Base-by-base conservation (phyloP, 2,113 vertebrate species). In the Talpa occidentalis region DNA sequence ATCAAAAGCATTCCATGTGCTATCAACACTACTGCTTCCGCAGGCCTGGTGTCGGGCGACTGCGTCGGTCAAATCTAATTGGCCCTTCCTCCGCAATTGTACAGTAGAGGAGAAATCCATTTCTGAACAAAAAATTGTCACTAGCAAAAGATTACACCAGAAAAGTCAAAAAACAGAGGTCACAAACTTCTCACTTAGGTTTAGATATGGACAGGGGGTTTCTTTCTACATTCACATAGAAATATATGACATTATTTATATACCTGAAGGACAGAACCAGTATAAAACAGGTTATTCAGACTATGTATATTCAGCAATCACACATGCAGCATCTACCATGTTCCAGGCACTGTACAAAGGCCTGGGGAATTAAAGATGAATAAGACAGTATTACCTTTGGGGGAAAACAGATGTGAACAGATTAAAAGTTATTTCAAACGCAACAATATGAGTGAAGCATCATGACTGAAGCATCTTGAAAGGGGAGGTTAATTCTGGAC, bases 401-500 rank as follows among this genome's bases (percentile, higher is more conserved):
- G 35, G 6, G 7, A 91, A 85, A 81, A 56, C n/a, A 85, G 44
- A 80, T 62, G 12, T 6, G 32, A 15, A 1, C 8, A 62, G 54
- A 72, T 35, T n/a, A 78, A 88, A 79, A 81, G 73, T 30, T 56
- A 64, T 42, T 73, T 93, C 88, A 85, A 93, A 77, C 28, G 62
- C 44, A 88, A 52, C 3, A 32, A 56, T 16, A 6, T 26, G 15
- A 54, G 44, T 74, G 76, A 52, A 77, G 85, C 86, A 40, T 44
- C 5, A 32, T 73, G 22, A 42, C 15, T 40, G 49, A 28, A 32
- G 37, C 42, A 70, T 5, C 56, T 42, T 64, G 88, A 49, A 69
- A 86, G 35, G 49, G 22, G n/a, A 74, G 24, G 66, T 28, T 81
- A 44, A 76, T 72, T 86, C 26, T 62, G 1, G 22, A 67, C 30